phyloP scores from a whole-genome alignment of 1,140 invertebrate species.

The Lepidurus arcticus region DNA sequence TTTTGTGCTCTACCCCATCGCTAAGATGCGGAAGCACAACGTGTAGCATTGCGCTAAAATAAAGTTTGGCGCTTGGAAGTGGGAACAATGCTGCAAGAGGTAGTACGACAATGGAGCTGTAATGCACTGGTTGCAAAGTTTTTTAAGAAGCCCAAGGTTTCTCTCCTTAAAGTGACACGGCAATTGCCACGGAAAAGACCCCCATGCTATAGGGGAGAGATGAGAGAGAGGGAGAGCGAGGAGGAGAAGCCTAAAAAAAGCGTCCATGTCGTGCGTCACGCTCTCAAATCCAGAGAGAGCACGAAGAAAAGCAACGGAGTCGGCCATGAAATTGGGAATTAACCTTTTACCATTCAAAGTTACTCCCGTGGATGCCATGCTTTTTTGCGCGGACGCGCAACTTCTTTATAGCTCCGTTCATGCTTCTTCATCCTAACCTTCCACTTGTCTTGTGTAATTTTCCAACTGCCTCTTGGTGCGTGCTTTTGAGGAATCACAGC shows the following conservation, averaged over 20 bases:
- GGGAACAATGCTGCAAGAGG: not conserved
- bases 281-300: conserved; percentile 17
- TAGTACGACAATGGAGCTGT: not conserved
- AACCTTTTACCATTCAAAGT: conserved; percentile 16
- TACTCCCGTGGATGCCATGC: conserved; percentile 4
- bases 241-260: not conserved
- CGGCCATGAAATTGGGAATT: conserved; percentile 21
- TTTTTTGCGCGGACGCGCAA: conserved; percentile 16
- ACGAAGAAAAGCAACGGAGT: conserved; percentile 21
- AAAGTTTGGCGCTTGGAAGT: not conserved
- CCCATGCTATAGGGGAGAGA: not conserved
- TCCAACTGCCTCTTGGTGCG: not conserved
- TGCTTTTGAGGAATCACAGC: not conserved
- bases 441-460: not conserved
- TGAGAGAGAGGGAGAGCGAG: no score
- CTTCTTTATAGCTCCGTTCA: conserved; percentile 13
- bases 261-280: conserved; percentile 16
- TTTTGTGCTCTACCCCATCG: not conserved
- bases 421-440: conserved; percentile 2
- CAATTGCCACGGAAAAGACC: conserved; percentile 17
- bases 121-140: not conserved
- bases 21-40: not conserved
- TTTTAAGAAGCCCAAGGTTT: conserved; percentile 17
- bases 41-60: not conserved
- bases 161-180: conserved; percentile 16